Evolutionary conservation across 2,113 vertebrate genomes (phyloP), one percentile per base, ranked within the genome.

Genomic region (Eubucco bourcierii): DNA sequence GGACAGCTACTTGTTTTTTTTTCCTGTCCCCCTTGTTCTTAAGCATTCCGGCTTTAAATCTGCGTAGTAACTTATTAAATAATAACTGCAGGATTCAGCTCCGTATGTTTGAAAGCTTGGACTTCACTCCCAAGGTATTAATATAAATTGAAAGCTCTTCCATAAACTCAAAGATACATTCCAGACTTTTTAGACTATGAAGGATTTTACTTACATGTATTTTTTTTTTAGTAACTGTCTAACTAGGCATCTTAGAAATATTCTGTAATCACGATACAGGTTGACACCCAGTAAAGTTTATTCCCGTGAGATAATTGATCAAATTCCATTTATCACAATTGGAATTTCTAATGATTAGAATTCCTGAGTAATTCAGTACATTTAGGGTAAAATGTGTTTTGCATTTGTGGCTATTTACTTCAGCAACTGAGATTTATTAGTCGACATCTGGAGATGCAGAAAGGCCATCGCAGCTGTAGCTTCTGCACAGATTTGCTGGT

Each of bases 331-430:
- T 81, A 60, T 41, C 50, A 50, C 68, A 83, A 37, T n/a, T 93
- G 82, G 90, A 95, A 92, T 94, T 87, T 77, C 21, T 61, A 64
- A 52, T 52, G 78, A 37, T 29, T 93, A 77, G 90, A 95, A 92
- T 94, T 87, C 80, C 27, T 61, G 53, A 55, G 13, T 56, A 65
- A 87, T 73, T 85, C 65, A 79, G 12, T 80, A 46, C 75, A 64
- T 85, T 79, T 27, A 50, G 33, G 8, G 67, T 79, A 46, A 72
- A 84, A 44, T 52, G 15, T 59, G 29, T 29, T 89, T 85, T 90
- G 56, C 15, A 72, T 90, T 93, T 81, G 46, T 82, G 61, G 50
- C 63, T 78, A 3, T 53, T 95, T 80, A 33, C 71, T 87, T 46
- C 18, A 64, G 37, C 56, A 18, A 20, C 41, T 85, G 91, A 93